Evolutionary conservation across 2,113 vertebrate species (phyloP).

Genomic region (Taxidea taxus): DNA sequence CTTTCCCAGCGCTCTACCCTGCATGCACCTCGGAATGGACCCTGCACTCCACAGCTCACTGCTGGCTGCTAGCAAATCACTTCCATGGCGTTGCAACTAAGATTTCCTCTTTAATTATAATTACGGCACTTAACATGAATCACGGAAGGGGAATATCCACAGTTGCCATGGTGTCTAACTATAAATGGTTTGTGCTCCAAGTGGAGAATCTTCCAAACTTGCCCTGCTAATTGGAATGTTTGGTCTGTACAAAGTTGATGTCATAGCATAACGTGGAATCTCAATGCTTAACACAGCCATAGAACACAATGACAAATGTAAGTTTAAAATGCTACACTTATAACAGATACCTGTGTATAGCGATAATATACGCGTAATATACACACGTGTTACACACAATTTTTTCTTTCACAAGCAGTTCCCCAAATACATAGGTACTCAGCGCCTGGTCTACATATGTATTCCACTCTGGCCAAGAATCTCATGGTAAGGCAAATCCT

Average conservation of each 20-base stretch:
- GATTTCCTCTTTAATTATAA: slow-evolving; percentile 72
- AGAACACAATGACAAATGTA: neutral
- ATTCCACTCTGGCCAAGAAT: neutral
- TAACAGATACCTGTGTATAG: neutral
- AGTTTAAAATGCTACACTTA: neutral
- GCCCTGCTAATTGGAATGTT: slow-evolving; percentile 64
- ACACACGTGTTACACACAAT: neutral
- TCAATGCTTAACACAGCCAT: neutral
- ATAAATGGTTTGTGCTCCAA: slow-evolving; percentile 64
- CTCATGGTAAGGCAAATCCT: neutral
- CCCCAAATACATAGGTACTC: neutral
- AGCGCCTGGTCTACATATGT: neutral
- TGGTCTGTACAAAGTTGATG: slow-evolving; percentile 47
- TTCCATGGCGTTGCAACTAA: slow-evolving; percentile 37
- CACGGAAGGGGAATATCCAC: slow-evolving; percentile 46
- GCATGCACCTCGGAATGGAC: neutral
- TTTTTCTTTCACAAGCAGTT: neutral
- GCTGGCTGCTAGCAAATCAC: neutral
- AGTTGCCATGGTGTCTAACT: slow-evolving; percentile 71
- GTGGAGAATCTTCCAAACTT: slow-evolving; percentile 56
- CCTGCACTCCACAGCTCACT: neutral
- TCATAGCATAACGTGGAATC: slow-evolving; percentile 11
- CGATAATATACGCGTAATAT: neutral
- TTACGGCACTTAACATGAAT: slow-evolving; percentile 59
- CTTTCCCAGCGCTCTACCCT: neutral